Percentiles rank a stretch among this genome's conserved stretches.
These are phyloP conservation scores for Forficula auricularia DNA, from an alignment of 1,140 invertebrate species.

Conservation along the genomic window DNA sequence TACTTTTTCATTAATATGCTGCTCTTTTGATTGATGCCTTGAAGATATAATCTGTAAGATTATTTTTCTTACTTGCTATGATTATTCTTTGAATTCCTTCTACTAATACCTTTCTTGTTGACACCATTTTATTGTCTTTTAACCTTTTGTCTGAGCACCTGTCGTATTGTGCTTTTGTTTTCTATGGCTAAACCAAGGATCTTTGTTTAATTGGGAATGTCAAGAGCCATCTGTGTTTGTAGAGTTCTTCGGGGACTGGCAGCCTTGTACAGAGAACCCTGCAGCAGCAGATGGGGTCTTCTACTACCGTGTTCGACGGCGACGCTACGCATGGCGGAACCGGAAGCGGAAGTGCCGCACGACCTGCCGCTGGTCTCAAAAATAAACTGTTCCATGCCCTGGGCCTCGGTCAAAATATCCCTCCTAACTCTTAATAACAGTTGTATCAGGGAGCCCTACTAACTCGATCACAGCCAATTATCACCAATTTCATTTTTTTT, in stretches of 20 bases:
- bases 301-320: constrained; percentile 3
- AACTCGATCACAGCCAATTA: background rate
- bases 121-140: constrained; percentile 3
- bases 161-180: constrained; percentile 10
- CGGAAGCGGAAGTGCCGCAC: constrained; percentile 25
- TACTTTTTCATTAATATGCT: constrained; percentile 4
- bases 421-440: constrained; percentile 1
- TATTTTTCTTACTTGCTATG: no score
- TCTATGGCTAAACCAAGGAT: constrained; percentile 1
- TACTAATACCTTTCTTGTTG: constrained; percentile 2
- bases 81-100: no score
- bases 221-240: constrained; percentile 14
- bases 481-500: background rate
- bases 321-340: constrained; percentile 20
- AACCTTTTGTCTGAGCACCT: constrained; percentile 2
- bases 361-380: constrained; percentile 32
- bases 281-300: constrained; percentile 3
- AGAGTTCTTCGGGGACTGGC: constrained; percentile 18
- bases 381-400: constrained; percentile 41
- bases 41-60: background rate
- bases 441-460: constrained; percentile 2
- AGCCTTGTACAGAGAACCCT: constrained; percentile 24
- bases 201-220: background rate
- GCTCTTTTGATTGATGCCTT: background rate
- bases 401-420: constrained; percentile 24